Base-by-base conservation (phyloP, 2,888 invertebrate genomes). In the Standfussiana lucernea region DNA sequence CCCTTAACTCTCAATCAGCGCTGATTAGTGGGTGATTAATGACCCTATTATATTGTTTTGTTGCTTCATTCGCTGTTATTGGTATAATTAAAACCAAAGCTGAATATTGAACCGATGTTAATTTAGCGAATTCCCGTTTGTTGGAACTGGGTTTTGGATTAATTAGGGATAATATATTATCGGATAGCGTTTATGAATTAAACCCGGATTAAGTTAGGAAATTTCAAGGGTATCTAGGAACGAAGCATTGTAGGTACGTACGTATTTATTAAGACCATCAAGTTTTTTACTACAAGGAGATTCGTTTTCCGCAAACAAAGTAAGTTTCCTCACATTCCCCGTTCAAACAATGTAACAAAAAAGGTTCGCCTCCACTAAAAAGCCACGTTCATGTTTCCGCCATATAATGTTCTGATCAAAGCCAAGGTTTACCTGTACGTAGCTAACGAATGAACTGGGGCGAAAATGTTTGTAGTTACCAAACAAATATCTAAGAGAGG, bases 11-110 rank as follows among this genome's bases (percentile, higher is more conserved):
- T 72, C 50, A 85, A 86, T 80, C 72, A 72, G 50, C 65, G 65
- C 59, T 79, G 70, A 85, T 85, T 82, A 79, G 65, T 32, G 35
- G 47, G n/a, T 86, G 79, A 87, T 87, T 82, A 85, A 85, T 77
- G 61, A 66, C 40, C 47, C 10, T 28, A 69, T 84, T 76, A 66
- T 61, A 65, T 77, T 83, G 70, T 53, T 62, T 75, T 70, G 69
- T 32, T 53, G 45, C 15, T 74, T 83, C 24, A 50, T 62, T 79
- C 21, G 35, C 40, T 40, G 32, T 53, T 78, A 79, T 83, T 73
- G 64, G 32, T 78, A 56, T 77, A 78, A 78, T 80, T 82, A 59
- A 59, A 77, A 62, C 24, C 68, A 35, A 77, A 76, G 68, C 62
- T 47, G 53, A 35, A 62, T 45, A 47, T 15, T 35, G 50, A 68